Percentiles rank a stretch among this genome's conserved stretches.
Evolutionary conservation across 2,113 vertebrate species (phyloP).

Genomic region (Rhinichthys klamathensis): DNA sequence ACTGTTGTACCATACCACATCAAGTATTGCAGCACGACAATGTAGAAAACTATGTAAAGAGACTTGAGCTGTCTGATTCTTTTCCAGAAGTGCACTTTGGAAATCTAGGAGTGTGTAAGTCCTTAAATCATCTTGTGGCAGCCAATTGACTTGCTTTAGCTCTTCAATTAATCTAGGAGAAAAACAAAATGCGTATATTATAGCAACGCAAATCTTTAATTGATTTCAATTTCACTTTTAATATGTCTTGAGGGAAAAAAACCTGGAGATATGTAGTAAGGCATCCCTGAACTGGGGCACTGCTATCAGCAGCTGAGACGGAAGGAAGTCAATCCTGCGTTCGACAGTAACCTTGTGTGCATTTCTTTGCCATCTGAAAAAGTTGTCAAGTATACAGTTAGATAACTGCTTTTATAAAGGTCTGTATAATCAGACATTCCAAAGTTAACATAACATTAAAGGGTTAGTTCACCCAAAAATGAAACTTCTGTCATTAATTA

Average conservation of each 20-base stretch:
- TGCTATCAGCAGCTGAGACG: slow-evolving; percentile 66
- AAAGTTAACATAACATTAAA: background rate
- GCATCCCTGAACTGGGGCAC: slow-evolving; percentile 81
- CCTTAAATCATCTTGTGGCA: slow-evolving; percentile 68
- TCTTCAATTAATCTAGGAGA: slow-evolving; percentile 77
- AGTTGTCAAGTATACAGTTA: background rate
- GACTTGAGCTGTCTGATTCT: slow-evolving; percentile 56
- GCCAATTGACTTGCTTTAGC: slow-evolving; percentile 69
- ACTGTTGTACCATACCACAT: slow-evolving; percentile 66
- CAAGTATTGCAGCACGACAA: slow-evolving; percentile 65
- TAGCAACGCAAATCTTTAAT: background rate
- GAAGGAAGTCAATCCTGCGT: slow-evolving; percentile 60
- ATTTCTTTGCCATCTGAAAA: slow-evolving; percentile 76
- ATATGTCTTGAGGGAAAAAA: background rate
- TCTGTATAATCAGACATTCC: background rate
- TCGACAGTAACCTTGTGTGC: slow-evolving; percentile 58
- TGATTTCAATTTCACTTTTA: background rate
- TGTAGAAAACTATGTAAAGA: slow-evolving; percentile 70
- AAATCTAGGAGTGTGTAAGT: slow-evolving; percentile 75
- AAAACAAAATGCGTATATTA: background rate
- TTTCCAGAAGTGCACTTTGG: slow-evolving; percentile 58
- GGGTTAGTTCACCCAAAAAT: too few relatives aligned
- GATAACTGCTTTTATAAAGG: background rate
- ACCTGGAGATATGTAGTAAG: slow-evolving; percentile 79
- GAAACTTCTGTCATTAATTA: too few relatives aligned